phyloP scores from a whole-genome alignment of 2,888 invertebrate species.

The Microctonus aethiopoides region DNA sequence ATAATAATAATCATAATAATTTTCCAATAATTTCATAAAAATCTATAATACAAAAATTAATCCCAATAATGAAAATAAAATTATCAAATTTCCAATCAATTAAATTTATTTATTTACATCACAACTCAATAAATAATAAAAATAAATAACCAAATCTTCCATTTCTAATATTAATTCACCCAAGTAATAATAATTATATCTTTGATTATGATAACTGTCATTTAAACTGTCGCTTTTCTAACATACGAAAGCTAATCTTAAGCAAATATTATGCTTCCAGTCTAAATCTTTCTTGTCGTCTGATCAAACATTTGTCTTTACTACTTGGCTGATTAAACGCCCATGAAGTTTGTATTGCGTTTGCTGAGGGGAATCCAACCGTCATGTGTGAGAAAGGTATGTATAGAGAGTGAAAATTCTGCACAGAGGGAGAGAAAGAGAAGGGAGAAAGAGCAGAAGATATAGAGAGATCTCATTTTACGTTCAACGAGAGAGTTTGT shows the following conservation, averaged over 20 bases:
- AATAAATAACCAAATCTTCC: too few species aligned
- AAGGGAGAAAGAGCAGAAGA: not conserved
- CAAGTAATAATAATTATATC: constrained; percentile 29
- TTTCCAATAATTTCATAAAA: too few species aligned
- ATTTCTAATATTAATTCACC: too few species aligned
- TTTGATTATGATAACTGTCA: constrained; percentile 28
- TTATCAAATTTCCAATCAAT: too few species aligned
- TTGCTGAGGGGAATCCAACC: not conserved
- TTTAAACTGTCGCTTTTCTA: constrained; percentile 8
- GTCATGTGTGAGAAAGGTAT: not conserved
- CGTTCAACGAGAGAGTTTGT: not conserved
- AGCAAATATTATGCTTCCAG: constrained; percentile 36
- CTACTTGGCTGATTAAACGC: constrained; percentile 64
- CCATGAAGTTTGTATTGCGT: constrained; percentile 43
- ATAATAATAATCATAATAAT: too few species aligned
- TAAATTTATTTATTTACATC: too few species aligned
- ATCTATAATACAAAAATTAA: too few species aligned
- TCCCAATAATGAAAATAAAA: too few species aligned
- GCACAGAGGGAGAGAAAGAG: not conserved
- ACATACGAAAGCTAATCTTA: constrained; percentile 53
- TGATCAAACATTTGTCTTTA: constrained; percentile 66
- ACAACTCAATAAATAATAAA: too few species aligned
- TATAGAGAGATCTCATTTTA: not conserved
- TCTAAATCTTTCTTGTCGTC: constrained; percentile 40
- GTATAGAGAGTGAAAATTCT: not conserved